A percentile compares a stretch with the other conserved stretches of the same genome.
These are phyloP conservation scores for Lamprotornis superbus DNA, from an alignment of 2,113 vertebrate species.

Conservation along the genomic window DNA sequence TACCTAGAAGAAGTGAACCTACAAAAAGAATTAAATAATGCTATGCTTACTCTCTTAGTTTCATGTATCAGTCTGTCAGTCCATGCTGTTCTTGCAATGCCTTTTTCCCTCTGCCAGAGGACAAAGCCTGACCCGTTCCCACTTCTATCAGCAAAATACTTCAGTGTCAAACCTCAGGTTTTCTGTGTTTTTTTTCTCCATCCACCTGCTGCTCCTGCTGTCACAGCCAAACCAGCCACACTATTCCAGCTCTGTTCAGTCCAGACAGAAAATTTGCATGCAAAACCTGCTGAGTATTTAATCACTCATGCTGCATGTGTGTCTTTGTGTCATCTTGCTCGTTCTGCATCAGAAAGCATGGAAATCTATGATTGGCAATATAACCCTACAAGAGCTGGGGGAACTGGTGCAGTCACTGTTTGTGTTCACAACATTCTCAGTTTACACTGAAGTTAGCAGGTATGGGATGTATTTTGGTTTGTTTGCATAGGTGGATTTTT, in stretches of 20 bases:
- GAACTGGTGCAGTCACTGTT: background rate
- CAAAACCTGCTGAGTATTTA: background rate
- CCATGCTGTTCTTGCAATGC: background rate
- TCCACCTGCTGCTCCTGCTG: background rate
- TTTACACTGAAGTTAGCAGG: accelerated
- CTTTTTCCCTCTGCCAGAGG: background rate
- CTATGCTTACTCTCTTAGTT: background rate
- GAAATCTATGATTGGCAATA: background rate
- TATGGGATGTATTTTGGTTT: background rate
- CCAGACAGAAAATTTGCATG: background rate
- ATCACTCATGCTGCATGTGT: background rate
- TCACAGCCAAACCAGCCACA: background rate
- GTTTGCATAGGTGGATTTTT: background rate
- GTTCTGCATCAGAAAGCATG: background rate
- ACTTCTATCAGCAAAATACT: background rate
- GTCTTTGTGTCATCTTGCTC: background rate
- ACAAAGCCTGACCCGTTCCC: background rate
- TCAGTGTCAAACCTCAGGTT: background rate
- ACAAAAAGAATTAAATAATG: background rate
- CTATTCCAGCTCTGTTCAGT: background rate
- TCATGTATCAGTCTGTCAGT: background rate
- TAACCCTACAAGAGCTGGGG: background rate
- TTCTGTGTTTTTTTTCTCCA: background rate
- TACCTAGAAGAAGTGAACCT: background rate
- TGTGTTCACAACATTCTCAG: background rate